Evolutionary conservation across 2,113 vertebrate species (phyloP).

Genomic region (Noturus placidus): DNA sequence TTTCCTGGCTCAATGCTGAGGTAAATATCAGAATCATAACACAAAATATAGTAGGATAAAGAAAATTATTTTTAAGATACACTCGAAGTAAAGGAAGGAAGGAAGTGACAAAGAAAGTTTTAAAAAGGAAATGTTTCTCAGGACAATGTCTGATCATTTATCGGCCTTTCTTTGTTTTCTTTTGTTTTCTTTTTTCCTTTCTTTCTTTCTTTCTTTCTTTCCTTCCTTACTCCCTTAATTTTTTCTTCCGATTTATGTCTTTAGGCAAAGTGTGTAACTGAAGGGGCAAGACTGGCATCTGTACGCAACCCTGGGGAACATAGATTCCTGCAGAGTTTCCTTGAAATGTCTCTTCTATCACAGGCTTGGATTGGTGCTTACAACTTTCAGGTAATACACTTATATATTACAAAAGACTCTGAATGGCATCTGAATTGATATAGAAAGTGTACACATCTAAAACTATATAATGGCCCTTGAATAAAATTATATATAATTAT

Average conservation of each 20-base stretch:
- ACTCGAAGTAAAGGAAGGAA: neutral
- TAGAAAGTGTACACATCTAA: neutral
- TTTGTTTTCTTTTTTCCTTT: neutral
- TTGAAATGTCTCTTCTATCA: neutral
- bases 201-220: too few relatives aligned
- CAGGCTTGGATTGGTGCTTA: neutral
- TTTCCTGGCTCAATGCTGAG: constrained; percentile 19
- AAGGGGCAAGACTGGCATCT: constrained; percentile 8
- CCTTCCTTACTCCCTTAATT: neutral
- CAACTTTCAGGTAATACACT: neutral
- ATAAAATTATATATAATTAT: neutral
- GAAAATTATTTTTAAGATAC: neutral
- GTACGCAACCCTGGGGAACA: neutral
- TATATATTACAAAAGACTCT: neutral
- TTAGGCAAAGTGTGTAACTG: constrained; percentile 13
- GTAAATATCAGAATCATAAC: constrained; percentile 10
- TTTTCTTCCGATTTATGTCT: neutral
- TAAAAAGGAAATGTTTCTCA: neutral
- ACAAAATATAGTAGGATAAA: neutral
- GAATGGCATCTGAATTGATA: neutral
- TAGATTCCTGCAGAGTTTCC: constrained; percentile 20
- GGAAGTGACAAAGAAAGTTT: neutral
- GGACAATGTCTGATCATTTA: neutral
- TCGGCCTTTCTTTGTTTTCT: neutral
- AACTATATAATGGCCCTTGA: neutral